phyloP scores from a whole-genome alignment of 2,888 invertebrate species.

The Noctuana brunneofusca region DNA sequence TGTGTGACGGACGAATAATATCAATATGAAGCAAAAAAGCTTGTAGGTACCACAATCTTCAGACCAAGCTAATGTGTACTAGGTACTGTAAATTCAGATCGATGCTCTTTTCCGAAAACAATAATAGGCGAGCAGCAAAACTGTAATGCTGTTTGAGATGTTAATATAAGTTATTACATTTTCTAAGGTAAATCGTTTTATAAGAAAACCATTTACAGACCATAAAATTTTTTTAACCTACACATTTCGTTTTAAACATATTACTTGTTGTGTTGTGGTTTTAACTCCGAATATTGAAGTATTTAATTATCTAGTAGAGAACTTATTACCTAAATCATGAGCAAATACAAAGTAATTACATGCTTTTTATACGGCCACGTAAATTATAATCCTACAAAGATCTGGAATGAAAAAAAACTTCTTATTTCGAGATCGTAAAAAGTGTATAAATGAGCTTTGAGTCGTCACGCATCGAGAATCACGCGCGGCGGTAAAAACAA shows the following conservation, averaged over 20 bases:
- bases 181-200: neutral
- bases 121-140: slow-evolving; percentile 51
- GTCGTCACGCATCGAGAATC: slow-evolving; percentile 69
- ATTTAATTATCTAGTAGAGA: slow-evolving; percentile 13
- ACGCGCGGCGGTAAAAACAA: slow-evolving; percentile 65
- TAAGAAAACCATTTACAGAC: neutral
- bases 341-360: slow-evolving; percentile 30
- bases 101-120: slow-evolving; percentile 55
- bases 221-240: neutral
- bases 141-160: slow-evolving; percentile 51
- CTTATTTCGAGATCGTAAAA: slow-evolving; percentile 48
- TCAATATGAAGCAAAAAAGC: slow-evolving; percentile 59
- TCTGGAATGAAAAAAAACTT: slow-evolving; percentile 19
- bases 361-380: slow-evolving; percentile 31
- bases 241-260: too few relatives aligned
- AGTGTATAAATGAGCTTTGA: slow-evolving; percentile 78
- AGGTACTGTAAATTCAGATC: slow-evolving; percentile 70
- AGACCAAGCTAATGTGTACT: slow-evolving; percentile 63
- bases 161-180: slow-evolving; percentile 37
- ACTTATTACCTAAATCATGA: slow-evolving; percentile 21
- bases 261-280: too few relatives aligned
- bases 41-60: slow-evolving; percentile 50
- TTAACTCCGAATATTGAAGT: slow-evolving; percentile 23
- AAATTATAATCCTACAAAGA: slow-evolving; percentile 35
- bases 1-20: slow-evolving; percentile 54